Conservation (phyloP, 2,113 vertebrate species). For the Chaetodon auriga region DNA sequence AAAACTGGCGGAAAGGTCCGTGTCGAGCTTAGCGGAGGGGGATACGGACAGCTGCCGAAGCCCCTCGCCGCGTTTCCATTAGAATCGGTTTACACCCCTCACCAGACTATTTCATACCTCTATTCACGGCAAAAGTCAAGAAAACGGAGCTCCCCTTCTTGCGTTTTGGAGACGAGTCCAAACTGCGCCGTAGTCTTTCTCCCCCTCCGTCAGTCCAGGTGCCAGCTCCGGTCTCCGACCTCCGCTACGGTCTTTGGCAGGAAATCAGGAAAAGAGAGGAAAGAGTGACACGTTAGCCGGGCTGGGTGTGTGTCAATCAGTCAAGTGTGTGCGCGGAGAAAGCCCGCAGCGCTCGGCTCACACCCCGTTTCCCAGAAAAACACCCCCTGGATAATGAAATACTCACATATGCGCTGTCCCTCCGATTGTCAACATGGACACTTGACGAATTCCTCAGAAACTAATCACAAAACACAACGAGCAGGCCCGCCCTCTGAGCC, state of each 20-base stretch:
- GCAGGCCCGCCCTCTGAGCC: slow-evolving; percentile 50
- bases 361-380: slow-evolving; percentile 66
- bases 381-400: slow-evolving; percentile 59
- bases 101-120: slow-evolving; percentile 55
- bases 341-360: slow-evolving; percentile 81
- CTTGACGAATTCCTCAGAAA: slow-evolving; percentile 72
- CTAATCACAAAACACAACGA: slow-evolving; percentile 36
- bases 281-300: slow-evolving; percentile 88
- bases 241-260: slow-evolving; percentile 76
- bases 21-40: slow-evolving; percentile 62
- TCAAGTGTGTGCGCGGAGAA: slow-evolving; percentile 86
- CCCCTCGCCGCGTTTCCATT: slow-evolving; percentile 78
- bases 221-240: slow-evolving; percentile 68
- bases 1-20: slow-evolving; percentile 65
- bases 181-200: slow-evolving; percentile 44
- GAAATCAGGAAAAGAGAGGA: slow-evolving; percentile 72
- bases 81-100: slow-evolving; percentile 40
- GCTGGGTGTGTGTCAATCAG: slow-evolving; percentile 87
- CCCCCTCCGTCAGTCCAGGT: slow-evolving; percentile 55
- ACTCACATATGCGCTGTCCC: slow-evolving; percentile 68
- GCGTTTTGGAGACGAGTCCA: slow-evolving; percentile 32
- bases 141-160: slow-evolving; percentile 37
- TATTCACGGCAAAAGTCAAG: slow-evolving; percentile 37
- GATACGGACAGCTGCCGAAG: slow-evolving; percentile 78
- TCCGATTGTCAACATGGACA: slow-evolving; percentile 71